Evolutionary conservation across 2,888 invertebrate genomes (phyloP).

Genomic region (Mesoligia furuncula): DNA sequence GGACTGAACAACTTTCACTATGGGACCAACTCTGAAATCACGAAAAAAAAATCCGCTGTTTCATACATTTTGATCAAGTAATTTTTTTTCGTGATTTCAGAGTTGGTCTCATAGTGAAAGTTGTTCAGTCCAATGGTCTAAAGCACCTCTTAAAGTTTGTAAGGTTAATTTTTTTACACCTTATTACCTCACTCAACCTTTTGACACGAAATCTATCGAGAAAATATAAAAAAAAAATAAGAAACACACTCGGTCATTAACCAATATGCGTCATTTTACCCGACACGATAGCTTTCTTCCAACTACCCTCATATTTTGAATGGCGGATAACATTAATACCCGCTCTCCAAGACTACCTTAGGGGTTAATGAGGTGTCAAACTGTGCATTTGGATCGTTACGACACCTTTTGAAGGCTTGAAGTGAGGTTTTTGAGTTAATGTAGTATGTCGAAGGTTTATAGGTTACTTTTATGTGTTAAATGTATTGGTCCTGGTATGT

Average conservation of each 20-base stretch:
- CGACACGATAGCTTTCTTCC: constrained; percentile 28
- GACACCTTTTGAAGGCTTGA: constrained; percentile 23
- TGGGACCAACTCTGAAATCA: too few relatives aligned
- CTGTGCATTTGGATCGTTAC: constrained; percentile 27
- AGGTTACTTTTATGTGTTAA: neutral
- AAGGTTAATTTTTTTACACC: too few relatives aligned
- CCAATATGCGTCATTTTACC: constrained; percentile 21
- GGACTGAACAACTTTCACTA: too few relatives aligned
- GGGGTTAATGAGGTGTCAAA: constrained; percentile 52
- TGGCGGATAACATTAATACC: constrained; percentile 38
- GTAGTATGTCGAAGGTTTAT: constrained; percentile 13
- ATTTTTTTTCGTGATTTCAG: too few relatives aligned
- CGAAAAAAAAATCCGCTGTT: too few relatives aligned
- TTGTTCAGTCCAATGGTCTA: too few relatives aligned
- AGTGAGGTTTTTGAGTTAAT: constrained; percentile 32
- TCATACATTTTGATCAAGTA: too few relatives aligned
- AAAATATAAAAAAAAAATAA: constrained; percentile 19
- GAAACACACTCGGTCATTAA: constrained; percentile 22
- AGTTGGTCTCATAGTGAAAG: too few relatives aligned
- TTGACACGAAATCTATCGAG: constrained; percentile 29
- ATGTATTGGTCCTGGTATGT: constrained; percentile 7
- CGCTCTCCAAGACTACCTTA: constrained; percentile 20
- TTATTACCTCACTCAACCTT: neutral
- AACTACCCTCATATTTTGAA: constrained; percentile 37
- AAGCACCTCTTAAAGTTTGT: too few relatives aligned